phyloP scores from a whole-genome alignment of 2,797 vertebrate genomes.

The Spinibarbus caldwelli region DNA sequence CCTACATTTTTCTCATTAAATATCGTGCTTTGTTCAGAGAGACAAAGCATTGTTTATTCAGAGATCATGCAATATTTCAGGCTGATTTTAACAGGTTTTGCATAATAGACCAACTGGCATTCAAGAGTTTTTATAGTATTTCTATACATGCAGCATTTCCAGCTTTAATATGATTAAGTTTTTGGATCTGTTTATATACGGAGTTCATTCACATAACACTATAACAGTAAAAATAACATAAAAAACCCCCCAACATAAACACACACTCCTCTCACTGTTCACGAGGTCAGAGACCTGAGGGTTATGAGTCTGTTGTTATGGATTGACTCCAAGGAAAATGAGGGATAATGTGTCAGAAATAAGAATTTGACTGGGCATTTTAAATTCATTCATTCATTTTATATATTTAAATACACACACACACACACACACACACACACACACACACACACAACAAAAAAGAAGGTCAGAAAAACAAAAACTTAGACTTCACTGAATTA shows the following conservation, averaged over 20 bases:
- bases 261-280: background rate
- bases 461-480: background rate
- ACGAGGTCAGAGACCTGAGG: background rate
- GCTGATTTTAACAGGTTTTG: background rate
- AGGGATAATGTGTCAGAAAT: background rate
- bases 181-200: conserved; percentile 8
- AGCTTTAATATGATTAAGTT: background rate
- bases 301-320: background rate
- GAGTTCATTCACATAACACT: background rate
- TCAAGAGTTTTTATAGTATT: background rate
- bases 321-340: background rate
- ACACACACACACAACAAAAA: too few species aligned
- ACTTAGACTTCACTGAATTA: background rate
- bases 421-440: too few species aligned
- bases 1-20: background rate
- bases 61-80: background rate
- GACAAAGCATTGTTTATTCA: background rate
- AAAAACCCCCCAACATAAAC: background rate
- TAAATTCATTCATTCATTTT: background rate
- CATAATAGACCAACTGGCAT: background rate
- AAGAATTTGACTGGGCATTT: background rate
- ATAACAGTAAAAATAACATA: conserved; percentile 2
- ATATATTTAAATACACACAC: too few species aligned
- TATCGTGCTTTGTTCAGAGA: background rate
- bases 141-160: conserved; percentile 5